Conservation (phyloP, 1,140 invertebrate species). For the Andrena cerasifolii region DNA sequence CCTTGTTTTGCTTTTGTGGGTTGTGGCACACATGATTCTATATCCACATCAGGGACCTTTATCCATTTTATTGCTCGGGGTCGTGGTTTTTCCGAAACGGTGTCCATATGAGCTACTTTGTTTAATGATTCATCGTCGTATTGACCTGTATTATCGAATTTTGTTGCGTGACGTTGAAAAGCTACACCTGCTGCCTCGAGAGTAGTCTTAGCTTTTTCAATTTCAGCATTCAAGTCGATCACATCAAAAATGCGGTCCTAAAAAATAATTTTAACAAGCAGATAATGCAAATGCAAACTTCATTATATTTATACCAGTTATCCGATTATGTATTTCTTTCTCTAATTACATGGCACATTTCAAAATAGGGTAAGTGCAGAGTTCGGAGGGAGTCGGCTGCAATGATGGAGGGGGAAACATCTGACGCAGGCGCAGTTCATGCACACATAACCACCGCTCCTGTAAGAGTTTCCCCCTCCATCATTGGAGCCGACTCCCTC, state of each 20-base stretch:
- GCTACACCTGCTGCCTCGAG: slow-evolving; percentile 71
- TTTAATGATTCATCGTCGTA: slow-evolving; percentile 63
- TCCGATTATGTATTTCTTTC: neutral
- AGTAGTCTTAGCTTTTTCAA: slow-evolving; percentile 76
- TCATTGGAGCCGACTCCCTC: too few species aligned
- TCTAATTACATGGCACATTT: too few species aligned
- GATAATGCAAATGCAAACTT: neutral
- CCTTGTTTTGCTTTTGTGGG: slow-evolving; percentile 27
- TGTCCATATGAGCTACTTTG: slow-evolving; percentile 62
- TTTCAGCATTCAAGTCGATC: slow-evolving; percentile 78
- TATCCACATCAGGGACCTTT: slow-evolving; percentile 62
- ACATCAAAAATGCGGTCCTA: slow-evolving; percentile 80
- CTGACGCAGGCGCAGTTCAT: too few species aligned
- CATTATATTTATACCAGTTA: neutral
- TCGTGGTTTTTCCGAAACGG: slow-evolving; percentile 52
- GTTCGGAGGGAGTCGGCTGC: too few species aligned
- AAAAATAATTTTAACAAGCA: neutral
- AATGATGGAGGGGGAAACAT: too few species aligned
- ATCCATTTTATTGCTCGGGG: slow-evolving; percentile 70
- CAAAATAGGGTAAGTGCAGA: too few species aligned
- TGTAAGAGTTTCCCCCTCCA: too few species aligned
- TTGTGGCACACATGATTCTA: slow-evolving; percentile 47
- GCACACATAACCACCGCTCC: too few species aligned
- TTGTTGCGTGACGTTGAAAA: slow-evolving; percentile 76
- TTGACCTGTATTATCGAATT: slow-evolving; percentile 75